These are phyloP conservation scores for Tetropium fuscum DNA, from an alignment of 2,888 invertebrate genomes.

Conservation along the genomic window DNA sequence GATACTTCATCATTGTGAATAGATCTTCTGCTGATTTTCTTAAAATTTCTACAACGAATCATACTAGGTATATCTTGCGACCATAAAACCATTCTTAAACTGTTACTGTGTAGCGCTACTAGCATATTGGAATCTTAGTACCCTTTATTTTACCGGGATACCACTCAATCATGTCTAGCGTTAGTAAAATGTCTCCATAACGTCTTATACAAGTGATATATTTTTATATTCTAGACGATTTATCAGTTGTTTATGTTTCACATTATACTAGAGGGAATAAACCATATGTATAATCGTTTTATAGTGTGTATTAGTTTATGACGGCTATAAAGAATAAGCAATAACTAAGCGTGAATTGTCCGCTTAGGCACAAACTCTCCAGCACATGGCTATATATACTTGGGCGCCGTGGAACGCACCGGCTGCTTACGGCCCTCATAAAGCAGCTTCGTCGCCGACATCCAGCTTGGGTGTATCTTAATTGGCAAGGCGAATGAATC, in stretches of 20 bases:
- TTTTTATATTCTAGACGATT: constrained; percentile 27
- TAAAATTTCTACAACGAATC: no score
- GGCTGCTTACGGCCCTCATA: constrained; percentile 49
- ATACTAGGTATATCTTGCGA: no score
- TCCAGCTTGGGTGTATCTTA: constrained; percentile 56
- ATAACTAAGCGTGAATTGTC: constrained; percentile 45
- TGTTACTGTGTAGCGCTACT: no score
- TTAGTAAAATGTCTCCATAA: no score
- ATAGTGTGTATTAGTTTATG: constrained; percentile 51
- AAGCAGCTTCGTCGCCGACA: constrained; percentile 50
- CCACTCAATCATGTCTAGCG: no score
- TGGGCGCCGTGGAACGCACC: constrained; percentile 19
- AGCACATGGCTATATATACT: constrained; percentile 22
- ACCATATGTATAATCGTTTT: constrained; percentile 47
- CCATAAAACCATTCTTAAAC: no score
- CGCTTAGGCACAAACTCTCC: constrained; percentile 30
- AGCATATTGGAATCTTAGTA: no score
- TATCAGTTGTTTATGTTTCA: constrained; percentile 26
- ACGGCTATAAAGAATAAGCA: constrained; percentile 50
- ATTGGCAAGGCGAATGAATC: constrained; percentile 58
- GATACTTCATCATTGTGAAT: no score
- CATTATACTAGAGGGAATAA: constrained; percentile 23
- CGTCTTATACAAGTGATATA: not conserved
- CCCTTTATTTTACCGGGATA: no score
- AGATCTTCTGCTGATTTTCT: no score